A percentile compares a stretch with the other conserved stretches of the same genome.
Evolutionary conservation across 2,888 invertebrate genomes (phyloP).

Genomic region (Baronia brevicornis): DNA sequence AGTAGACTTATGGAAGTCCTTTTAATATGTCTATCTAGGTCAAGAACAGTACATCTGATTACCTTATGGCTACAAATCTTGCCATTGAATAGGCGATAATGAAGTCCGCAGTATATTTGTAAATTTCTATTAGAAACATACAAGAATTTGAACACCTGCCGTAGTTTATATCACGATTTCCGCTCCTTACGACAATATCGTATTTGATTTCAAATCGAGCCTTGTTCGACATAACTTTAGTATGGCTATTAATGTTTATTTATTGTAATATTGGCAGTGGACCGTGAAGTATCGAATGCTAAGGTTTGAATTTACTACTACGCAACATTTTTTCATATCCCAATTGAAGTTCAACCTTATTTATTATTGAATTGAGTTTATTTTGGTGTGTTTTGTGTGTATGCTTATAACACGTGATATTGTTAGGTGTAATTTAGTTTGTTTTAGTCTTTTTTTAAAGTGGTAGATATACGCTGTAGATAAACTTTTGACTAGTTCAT

Average conservation of each 20-base stretch:
- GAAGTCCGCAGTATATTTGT: constrained; percentile 23
- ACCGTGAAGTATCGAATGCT: constrained; percentile 14
- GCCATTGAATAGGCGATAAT: constrained; percentile 28
- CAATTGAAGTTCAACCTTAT: constrained; percentile 7
- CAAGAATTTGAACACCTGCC: constrained; percentile 22
- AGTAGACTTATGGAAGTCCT: too few species aligned
- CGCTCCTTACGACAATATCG: constrained; percentile 8
- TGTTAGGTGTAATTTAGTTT: too few species aligned
- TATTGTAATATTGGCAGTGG: constrained; percentile 14
- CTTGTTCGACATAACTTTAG: constrained; percentile 7
- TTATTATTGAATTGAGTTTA: neutral
- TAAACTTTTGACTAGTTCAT: too few species aligned
- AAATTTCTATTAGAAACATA: constrained; percentile 14
- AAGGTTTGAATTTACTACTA: constrained; percentile 7
- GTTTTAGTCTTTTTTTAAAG: constrained; percentile 14
- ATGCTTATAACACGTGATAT: constrained; percentile 9
- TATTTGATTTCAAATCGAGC: constrained; percentile 10
- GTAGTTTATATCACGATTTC: constrained; percentile 16
- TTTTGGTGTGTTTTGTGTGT: too few species aligned
- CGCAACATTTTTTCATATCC: neutral
- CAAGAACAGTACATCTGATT: too few species aligned
- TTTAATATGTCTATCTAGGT: too few species aligned
- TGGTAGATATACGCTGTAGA: constrained; percentile 49
- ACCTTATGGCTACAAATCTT: constrained; percentile 19
- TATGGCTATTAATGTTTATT: constrained; percentile 10